Conservation (phyloP, 64 coral and sea anemone genomes). For the Porites australiensis region DNA sequence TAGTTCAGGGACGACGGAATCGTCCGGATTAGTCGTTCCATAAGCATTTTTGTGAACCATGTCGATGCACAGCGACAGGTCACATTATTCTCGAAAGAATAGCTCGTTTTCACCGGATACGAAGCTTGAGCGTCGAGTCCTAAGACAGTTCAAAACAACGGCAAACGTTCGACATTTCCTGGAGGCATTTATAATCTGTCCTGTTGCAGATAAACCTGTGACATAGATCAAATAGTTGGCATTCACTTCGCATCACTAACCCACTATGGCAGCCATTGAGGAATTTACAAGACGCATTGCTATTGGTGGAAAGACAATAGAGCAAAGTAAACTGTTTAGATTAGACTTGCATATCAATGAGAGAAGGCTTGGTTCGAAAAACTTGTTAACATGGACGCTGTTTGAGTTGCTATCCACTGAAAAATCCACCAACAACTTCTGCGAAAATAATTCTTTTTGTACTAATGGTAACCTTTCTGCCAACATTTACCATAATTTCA, state of each 20-base stretch:
- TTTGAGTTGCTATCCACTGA: not conserved
- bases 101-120: not conserved
- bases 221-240: slow-evolving; percentile 27
- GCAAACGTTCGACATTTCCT: slow-evolving; percentile 6
- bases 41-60: slow-evolving; percentile 41
- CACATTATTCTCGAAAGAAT: slow-evolving; percentile 2
- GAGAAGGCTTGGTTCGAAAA: not conserved
- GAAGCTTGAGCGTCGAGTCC: not conserved
- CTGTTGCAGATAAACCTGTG: slow-evolving; percentile 8
- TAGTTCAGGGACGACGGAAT: not conserved
- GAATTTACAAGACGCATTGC: not conserved
- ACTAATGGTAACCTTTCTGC: not conserved
- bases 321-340: slow-evolving; percentile 18
- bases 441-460: not conserved
- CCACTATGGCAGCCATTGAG: slow-evolving; percentile 49
- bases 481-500: too few species aligned
- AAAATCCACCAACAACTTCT: not conserved
- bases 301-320: slow-evolving; percentile 25
- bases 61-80: not conserved
- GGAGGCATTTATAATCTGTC: slow-evolving; percentile 1
- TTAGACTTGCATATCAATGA: slow-evolving; percentile 26
- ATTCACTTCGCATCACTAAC: slow-evolving; percentile 23
- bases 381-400: not conserved
- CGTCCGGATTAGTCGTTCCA: not conserved
- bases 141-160: slow-evolving; percentile 16